Evolutionary conservation across 2,797 vertebrate genomes (phyloP).

Genomic region (Semotilus atromaculatus): DNA sequence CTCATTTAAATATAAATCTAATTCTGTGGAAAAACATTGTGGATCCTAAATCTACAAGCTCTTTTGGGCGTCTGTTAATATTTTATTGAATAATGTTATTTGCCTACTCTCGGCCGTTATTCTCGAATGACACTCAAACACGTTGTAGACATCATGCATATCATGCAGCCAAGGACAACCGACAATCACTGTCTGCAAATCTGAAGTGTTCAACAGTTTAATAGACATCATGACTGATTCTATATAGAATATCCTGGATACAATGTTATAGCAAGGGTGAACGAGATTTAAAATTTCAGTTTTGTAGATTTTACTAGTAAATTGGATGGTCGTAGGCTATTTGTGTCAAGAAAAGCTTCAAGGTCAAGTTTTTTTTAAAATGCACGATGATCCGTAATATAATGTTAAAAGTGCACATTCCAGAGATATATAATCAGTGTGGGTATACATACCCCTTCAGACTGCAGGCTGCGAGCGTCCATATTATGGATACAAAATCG

Average conservation of each 20-base stretch:
- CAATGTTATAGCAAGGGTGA: neutral
- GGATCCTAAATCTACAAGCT: neutral
- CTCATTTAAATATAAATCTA: neutral
- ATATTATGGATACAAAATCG: neutral
- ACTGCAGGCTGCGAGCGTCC: neutral
- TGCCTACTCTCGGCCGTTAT: neutral
- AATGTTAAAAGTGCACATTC: neutral
- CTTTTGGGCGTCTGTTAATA: neutral
- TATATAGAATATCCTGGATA: neutral
- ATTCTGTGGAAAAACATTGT: neutral
- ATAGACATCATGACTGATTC: neutral
- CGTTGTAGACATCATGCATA: neutral
- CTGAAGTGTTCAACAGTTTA: slow-evolving; percentile 34
- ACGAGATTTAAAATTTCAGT: neutral
- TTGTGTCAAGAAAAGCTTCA: slow-evolving; percentile 36
- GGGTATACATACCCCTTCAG: slow-evolving; percentile 23
- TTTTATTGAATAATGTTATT: neutral
- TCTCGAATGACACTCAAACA: neutral
- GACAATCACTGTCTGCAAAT: slow-evolving; percentile 13
- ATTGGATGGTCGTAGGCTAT: neutral
- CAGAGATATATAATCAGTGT: neutral
- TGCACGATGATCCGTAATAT: neutral
- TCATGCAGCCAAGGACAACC: neutral
- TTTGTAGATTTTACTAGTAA: neutral
- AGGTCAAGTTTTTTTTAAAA: slow-evolving; percentile 28